Conservation (phyloP, 2,797 vertebrate species). For the Kryptopterus vitreolus region DNA sequence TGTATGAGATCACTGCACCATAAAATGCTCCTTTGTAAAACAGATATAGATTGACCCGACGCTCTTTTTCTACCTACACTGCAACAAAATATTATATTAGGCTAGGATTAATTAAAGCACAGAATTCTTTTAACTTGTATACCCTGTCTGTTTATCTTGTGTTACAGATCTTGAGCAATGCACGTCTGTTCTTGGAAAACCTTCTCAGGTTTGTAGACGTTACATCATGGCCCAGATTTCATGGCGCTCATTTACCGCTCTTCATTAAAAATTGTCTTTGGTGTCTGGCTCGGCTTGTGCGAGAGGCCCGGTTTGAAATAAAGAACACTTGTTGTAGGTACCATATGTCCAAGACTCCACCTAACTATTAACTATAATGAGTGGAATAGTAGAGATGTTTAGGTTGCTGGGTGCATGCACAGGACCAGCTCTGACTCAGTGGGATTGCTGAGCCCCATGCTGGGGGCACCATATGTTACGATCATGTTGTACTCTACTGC, state of each 20-base stretch:
- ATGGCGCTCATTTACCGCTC: neutral
- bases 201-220: constrained; percentile 83
- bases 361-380: constrained; percentile 19
- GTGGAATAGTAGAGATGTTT: constrained; percentile 38
- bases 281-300: neutral
- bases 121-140: constrained; percentile 10
- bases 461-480: constrained; percentile 58
- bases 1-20: neutral
- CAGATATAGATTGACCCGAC: constrained; percentile 27
- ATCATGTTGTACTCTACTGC: constrained; percentile 52
- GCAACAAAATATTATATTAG: neutral
- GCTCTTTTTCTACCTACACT: constrained; percentile 46
- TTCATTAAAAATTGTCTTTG: neutral
- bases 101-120: neutral
- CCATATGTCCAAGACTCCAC: constrained; percentile 9
- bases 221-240: neutral
- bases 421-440: constrained; percentile 44
- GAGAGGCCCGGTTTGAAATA: neutral
- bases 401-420: constrained; percentile 28
- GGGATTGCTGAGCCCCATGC: constrained; percentile 50
- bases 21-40: neutral
- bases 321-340: constrained; percentile 17
- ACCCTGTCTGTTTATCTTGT: constrained; percentile 48
- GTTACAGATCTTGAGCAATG: constrained; percentile 85
- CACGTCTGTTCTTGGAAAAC: constrained; percentile 91